Evolutionary conservation across 1,140 invertebrate genomes (phyloP), one percentile per base, ranked within the genome.

Genomic region (Bombus turneri): DNA sequence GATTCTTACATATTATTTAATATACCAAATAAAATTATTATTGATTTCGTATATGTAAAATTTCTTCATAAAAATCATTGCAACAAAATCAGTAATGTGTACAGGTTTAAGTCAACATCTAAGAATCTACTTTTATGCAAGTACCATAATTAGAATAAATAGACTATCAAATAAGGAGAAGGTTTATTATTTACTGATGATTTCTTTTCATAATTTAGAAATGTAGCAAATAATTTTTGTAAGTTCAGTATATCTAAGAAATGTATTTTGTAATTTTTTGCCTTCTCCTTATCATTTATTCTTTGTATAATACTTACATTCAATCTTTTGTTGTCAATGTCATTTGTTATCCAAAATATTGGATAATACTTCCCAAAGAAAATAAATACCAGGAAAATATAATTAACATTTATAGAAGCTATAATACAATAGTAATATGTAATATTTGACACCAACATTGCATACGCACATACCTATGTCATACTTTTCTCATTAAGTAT

Each of bases 1-100:
- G 77, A 90, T 74, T 87, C 88, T 91, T 79, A 83, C 75, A 87
- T 68, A 84, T 85, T 85, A 90, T 87, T 85, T 86, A 34, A 43
- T 66, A 80, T 77, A 87, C 78, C 43, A 41, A 86, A 62, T 68
- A 84, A 68, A 73, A 82, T 86, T 71, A 81, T 85, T 75, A 71
- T 59, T n/a, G 59, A 69, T 85, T 87, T 79, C 76, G 12, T 39
- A 18, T 79, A 68, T 37, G 39, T 59, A 34, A 79, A 80, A 43
- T 39, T 71, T 79, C 4, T 13, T 80, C 15, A 22, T 64, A 47
- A 77, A 79, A 79, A 57, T 47, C 64, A 68, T 68, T 68, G 8
- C 22, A 12, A 71, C 25, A 59, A 76, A 71, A 76, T 57, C 57
- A 76, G 25, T 57, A 68, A 62, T 12, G 34, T 22, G 18, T 69